These are phyloP conservation scores for Phalera bucephala DNA, from an alignment of 2,888 invertebrate species.

Conservation along the genomic window DNA sequence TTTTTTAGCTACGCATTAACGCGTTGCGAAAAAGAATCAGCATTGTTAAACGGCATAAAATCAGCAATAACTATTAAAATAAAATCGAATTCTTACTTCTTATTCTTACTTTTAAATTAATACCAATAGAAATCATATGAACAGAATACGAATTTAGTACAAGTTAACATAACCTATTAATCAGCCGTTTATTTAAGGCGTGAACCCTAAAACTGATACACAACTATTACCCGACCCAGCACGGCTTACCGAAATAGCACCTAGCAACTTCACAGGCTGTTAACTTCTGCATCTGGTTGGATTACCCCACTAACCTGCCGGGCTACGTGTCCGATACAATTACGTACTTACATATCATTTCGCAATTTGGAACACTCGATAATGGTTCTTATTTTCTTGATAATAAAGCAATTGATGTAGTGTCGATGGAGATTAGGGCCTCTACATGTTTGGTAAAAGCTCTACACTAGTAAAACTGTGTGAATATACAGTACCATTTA, in stretches of 20 bases:
- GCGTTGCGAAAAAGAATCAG: no score
- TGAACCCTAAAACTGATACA: constrained; percentile 38
- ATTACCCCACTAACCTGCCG: constrained; percentile 60
- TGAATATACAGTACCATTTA: constrained; percentile 17
- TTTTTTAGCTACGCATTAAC: no score
- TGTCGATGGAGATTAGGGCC: constrained; percentile 35
- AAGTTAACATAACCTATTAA: no score
- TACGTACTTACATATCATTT: constrained; percentile 57
- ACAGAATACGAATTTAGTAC: no score
- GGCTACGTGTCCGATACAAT: constrained; percentile 63
- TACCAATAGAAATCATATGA: no score
- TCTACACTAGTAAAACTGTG: constrained; percentile 6
- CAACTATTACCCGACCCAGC: constrained; percentile 55
- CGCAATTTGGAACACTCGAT: constrained; percentile 54
- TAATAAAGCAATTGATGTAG: constrained; percentile 37
- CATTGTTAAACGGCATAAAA: no score
- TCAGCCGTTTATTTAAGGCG: no score
- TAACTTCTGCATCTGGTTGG: constrained; percentile 55
- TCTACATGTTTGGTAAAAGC: constrained; percentile 12
- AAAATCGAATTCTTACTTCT: no score
- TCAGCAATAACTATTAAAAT: no score
- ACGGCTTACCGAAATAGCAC: constrained; percentile 44
- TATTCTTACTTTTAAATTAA: no score
- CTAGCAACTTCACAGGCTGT: constrained; percentile 39
- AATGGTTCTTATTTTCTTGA: constrained; percentile 53